Percentiles rank a stretch among this genome's conserved stretches.
phyloP scores from a whole-genome alignment of 2,113 vertebrate species.

The Pygoscelis adeliae region DNA sequence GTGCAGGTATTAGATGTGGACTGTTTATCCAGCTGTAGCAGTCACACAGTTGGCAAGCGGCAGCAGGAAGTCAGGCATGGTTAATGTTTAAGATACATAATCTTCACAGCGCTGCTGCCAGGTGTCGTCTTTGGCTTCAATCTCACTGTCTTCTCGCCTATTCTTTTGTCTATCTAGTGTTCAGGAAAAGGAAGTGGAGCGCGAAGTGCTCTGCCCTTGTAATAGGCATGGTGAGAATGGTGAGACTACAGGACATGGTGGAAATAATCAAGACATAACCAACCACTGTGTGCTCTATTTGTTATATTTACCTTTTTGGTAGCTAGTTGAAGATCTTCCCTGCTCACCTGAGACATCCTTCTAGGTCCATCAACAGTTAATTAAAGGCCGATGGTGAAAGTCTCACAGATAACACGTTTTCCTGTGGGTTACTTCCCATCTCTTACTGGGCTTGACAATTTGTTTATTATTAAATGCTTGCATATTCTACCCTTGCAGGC shows the following conservation, averaged over 20 bases:
- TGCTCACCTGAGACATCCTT: background rate
- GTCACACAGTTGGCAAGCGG: background rate
- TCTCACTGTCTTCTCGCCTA: background rate
- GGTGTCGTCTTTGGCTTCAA: constrained; percentile 8
- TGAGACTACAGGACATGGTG: background rate
- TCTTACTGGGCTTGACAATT: background rate
- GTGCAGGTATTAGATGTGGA: background rate
- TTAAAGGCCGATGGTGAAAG: background rate
- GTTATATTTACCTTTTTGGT: background rate
- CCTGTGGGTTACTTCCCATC: background rate
- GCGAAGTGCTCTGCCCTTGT: background rate
- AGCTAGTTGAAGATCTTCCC: background rate
- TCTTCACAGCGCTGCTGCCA: constrained; percentile 20
- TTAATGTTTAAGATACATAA: background rate
- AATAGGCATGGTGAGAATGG: background rate
- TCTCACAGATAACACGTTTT: background rate
- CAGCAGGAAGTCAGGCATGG: constrained; percentile 19
- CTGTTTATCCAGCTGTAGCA: constrained; percentile 39
- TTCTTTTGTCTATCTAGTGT: background rate
- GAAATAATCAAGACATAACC: background rate
- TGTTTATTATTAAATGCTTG: background rate
- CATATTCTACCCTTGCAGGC: background rate
- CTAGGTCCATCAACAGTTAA: background rate
- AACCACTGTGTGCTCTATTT: background rate
- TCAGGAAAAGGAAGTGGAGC: constrained; percentile 31